These are phyloP conservation scores for Megaceryle maxima DNA, from an alignment of 2,113 vertebrate genomes.

Conservation along the genomic window DNA sequence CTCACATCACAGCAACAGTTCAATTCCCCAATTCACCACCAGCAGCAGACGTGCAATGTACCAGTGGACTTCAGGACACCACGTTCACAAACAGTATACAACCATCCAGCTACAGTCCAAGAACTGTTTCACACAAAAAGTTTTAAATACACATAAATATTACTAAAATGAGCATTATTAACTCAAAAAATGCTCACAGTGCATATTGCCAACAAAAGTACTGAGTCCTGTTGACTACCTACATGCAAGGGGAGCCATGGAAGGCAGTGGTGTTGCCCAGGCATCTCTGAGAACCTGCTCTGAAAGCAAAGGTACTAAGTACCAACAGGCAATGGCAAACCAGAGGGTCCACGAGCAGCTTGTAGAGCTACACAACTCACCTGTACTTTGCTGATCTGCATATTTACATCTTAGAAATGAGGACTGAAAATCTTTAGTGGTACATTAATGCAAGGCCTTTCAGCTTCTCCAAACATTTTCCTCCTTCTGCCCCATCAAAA, in stretches of 20 bases:
- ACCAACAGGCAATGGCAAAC: not conserved
- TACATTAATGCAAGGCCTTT: not conserved
- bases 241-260: not conserved
- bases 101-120: not conserved
- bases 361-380: not conserved
- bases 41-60: accelerated
- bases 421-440: not conserved
- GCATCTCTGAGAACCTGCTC: not conserved
- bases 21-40: not conserved
- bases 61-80: not conserved
- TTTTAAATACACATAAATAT: not conserved
- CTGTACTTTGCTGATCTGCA: not conserved
- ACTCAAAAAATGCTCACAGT: not conserved
- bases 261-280: not conserved
- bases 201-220: not conserved
- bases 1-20: not conserved
- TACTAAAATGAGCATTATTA: not conserved
- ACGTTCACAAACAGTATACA: accelerated
- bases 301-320: not conserved
- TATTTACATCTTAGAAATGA: not conserved
- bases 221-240: accelerated
- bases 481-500: not conserved
- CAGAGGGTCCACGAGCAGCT: not conserved
- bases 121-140: not conserved
- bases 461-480: not conserved